Percentiles rank a stretch among this genome's conserved stretches.
phyloP scores from a whole-genome alignment of 1,140 invertebrate genomes.

The Drosophila miranda region DNA sequence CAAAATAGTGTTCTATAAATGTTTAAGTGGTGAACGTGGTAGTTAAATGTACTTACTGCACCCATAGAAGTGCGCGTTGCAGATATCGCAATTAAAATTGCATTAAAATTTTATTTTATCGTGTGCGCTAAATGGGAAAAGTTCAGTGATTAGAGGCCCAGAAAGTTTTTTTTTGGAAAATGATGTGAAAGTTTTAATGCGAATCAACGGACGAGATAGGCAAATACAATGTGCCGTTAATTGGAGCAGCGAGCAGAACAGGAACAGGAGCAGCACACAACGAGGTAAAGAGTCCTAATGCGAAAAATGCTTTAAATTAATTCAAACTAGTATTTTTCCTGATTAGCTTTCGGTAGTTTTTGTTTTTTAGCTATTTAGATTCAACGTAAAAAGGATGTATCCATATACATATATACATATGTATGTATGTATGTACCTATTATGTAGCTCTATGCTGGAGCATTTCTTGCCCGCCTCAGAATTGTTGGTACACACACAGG shows the following conservation, averaged over 20 bases:
- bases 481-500: slow-evolving; percentile 16
- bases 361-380: slow-evolving; percentile 6
- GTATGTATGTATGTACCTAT: slow-evolving; percentile 14
- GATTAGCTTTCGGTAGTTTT: slow-evolving; percentile 34
- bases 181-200: slow-evolving; percentile 49
- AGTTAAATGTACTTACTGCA: slow-evolving; percentile 32
- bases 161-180: slow-evolving; percentile 19
- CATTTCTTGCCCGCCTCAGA: slow-evolving; percentile 3
- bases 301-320: slow-evolving; percentile 23
- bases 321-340: slow-evolving; percentile 45
- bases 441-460: slow-evolving; percentile 1
- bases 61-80: slow-evolving; percentile 54
- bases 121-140: slow-evolving; percentile 45
- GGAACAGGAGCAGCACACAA: slow-evolving; percentile 15
- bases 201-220: slow-evolving; percentile 9
- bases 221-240: slow-evolving; percentile 25
- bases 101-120: slow-evolving; percentile 58
- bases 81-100: slow-evolving; percentile 50
- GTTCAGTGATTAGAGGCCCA: slow-evolving; percentile 40
- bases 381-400: neutral
- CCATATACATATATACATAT: neutral
- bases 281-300: slow-evolving; percentile 28
- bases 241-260: neutral
- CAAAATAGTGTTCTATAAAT: slow-evolving; percentile 37
- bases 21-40: slow-evolving; percentile 54